Percentiles rank a stretch among this genome's conserved stretches.
phyloP scores from a whole-genome alignment of 2,888 invertebrate species.

The Mongoloraphidia duomilia region DNA sequence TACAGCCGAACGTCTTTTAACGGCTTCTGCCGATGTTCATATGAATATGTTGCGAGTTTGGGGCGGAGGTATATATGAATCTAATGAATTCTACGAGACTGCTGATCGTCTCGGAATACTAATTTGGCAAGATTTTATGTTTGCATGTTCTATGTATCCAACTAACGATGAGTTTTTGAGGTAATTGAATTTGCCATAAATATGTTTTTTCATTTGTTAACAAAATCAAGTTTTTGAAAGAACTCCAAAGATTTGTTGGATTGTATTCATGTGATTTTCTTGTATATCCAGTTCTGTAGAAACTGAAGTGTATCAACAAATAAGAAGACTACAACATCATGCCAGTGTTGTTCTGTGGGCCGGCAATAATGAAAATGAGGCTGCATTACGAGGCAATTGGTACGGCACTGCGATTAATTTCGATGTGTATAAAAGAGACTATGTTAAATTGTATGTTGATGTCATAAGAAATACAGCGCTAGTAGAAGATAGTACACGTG shows the following conservation, averaged over 20 bases:
- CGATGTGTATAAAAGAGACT: conserved; percentile 54
- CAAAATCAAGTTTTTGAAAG: no score
- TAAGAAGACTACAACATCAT: conserved; percentile 69
- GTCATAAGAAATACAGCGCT: conserved; percentile 53
- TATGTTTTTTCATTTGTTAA: not conserved
- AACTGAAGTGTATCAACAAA: conserved; percentile 67
- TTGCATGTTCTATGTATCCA: conserved; percentile 93
- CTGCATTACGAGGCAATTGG: conserved; percentile 73
- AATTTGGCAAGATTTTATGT: conserved; percentile 97
- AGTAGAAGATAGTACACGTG: conserved; percentile 43
- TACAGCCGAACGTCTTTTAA: conserved; percentile 45
- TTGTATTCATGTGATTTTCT: not conserved
- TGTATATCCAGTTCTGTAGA: conserved; percentile 44
- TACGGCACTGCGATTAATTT: conserved; percentile 40
- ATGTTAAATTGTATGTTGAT: conserved; percentile 67
- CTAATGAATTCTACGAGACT: conserved; percentile 72
- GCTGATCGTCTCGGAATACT: conserved; percentile 83
- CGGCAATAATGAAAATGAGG: conserved; percentile 97
- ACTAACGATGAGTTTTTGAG: conserved; percentile 51
- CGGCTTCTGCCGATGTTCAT: conserved; percentile 57
- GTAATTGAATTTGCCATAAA: conserved; percentile 23
- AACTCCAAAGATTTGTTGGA: no score
- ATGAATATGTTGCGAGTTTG: conserved; percentile 95
- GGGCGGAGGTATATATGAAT: conserved; percentile 96
- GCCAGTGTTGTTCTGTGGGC: conserved; percentile 81